Conservation (phyloP, 1,140 invertebrate genomes). For the Daktulosphaira vitifoliae region DNA sequence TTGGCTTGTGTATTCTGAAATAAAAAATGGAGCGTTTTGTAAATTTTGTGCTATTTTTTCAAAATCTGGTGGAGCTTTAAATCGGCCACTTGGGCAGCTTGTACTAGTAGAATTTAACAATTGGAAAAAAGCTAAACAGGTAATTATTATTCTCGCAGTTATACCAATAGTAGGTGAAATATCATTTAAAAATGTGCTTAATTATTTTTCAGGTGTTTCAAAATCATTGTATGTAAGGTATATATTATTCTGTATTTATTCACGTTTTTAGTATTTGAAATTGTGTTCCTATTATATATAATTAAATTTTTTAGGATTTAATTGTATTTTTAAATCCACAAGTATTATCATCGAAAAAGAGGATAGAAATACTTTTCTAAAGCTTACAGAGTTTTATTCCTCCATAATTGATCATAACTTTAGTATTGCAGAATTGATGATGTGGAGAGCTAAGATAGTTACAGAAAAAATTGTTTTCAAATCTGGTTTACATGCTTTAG, state of each 20-base stretch:
- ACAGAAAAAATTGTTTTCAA: background rate
- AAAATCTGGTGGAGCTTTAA: too few relatives aligned
- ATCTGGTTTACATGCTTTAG: conserved; percentile 1
- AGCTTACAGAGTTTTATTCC: conserved; percentile 19
- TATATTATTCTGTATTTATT: background rate
- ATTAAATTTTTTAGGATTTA: conserved; percentile 19
- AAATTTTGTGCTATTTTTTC: too few relatives aligned
- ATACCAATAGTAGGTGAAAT: too few relatives aligned
- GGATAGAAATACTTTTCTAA: background rate
- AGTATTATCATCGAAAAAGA: background rate
- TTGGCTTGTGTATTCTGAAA: too few relatives aligned
- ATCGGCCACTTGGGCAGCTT: too few relatives aligned
- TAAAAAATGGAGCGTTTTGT: too few relatives aligned
- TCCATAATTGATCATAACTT: background rate
- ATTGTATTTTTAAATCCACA: conserved; percentile 5
- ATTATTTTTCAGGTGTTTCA: too few relatives aligned
- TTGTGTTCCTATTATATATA: background rate
- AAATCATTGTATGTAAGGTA: too few relatives aligned
- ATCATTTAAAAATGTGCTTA: too few relatives aligned
- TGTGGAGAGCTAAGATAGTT: background rate
- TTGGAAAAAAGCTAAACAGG: too few relatives aligned
- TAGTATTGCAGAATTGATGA: background rate
- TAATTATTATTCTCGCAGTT: too few relatives aligned
- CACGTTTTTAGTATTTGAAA: background rate
- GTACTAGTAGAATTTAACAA: too few relatives aligned